Conservation (phyloP, 2,888 invertebrate species). For the Lochmaea crataegi region DNA sequence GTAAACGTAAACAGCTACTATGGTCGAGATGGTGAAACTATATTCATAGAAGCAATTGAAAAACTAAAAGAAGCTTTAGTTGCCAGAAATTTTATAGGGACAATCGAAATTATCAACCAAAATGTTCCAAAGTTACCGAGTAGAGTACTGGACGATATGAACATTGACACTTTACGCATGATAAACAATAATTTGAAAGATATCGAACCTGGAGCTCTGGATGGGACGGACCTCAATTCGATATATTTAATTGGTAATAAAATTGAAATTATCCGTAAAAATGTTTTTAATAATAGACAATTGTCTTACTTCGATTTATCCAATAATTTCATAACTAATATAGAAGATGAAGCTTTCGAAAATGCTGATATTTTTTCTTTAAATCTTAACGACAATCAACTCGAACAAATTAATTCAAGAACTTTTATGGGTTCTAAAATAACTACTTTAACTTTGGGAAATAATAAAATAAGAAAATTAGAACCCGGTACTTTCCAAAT, state of each 20-base stretch:
- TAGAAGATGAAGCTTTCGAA: slow-evolving; percentile 1
- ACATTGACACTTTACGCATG: neutral
- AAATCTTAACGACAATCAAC: too few species aligned
- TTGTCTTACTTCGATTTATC: neutral
- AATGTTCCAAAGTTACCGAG: too few species aligned
- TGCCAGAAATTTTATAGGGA: too few species aligned
- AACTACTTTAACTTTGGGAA: neutral
- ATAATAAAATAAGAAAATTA: neutral
- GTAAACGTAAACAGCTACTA: neutral
- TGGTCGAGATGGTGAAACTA: neutral
- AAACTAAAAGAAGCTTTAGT: neutral
- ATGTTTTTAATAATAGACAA: neutral
- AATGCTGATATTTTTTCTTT: neutral
- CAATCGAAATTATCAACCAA: too few species aligned
- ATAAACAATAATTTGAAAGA: too few species aligned
- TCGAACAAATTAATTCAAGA: too few species aligned
- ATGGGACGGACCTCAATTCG: neutral
- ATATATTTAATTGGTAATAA: neutral
- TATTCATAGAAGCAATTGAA: neutral
- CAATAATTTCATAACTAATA: neutral
- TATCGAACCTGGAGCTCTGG: neutral
- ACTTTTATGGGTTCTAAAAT: too few species aligned
- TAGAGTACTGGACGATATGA: too few species aligned
- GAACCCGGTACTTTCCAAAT: neutral
- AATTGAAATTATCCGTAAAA: neutral